A percentile compares a stretch with the other conserved stretches of the same genome.
Evolutionary conservation across 37 sponge, comb jelly and placozoan genomes (phyloP).

Genomic region (Corticium candelabrum): DNA sequence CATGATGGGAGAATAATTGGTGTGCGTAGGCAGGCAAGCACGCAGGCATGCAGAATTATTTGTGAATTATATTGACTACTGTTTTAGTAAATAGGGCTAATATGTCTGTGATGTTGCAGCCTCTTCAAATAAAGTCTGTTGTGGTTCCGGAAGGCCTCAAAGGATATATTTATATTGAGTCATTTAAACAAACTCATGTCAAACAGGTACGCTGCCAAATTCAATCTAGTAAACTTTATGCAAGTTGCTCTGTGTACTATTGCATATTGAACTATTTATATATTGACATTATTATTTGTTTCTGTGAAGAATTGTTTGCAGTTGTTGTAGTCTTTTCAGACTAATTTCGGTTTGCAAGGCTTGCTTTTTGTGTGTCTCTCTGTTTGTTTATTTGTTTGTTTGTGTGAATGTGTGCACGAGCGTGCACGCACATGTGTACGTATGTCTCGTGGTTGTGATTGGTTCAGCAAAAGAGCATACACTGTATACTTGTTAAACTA

Average conservation of each 20-base stretch:
- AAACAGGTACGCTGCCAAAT: slow-evolving; percentile 50
- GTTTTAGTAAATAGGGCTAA: not conserved
- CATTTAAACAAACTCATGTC: slow-evolving; percentile 94
- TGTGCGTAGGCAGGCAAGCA: too few species aligned
- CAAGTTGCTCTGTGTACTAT: too few species aligned
- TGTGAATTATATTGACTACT: not conserved
- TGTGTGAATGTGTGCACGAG: not conserved
- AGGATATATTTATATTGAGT: slow-evolving; percentile 94
- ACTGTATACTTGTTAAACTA: too few species aligned
- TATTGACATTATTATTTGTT: not conserved
- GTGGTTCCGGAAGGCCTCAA: slow-evolving; percentile 86
- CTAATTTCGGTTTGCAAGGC: too few species aligned
- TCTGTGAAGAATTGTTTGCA: not conserved
- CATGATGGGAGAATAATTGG: too few species aligned
- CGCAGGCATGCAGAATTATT: not conserved
- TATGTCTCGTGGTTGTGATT: too few species aligned
- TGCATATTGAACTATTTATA: too few species aligned
- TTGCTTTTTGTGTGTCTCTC: too few species aligned
- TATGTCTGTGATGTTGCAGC: slow-evolving; percentile 35
- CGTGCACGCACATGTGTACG: too few species aligned
- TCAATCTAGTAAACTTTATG: not conserved
- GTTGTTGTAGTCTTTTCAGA: not conserved
- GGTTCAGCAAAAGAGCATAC: too few species aligned
- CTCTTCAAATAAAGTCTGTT: slow-evolving; percentile 86
- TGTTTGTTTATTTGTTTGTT: slow-evolving; percentile 12